phyloP scores from a whole-genome alignment of 2,888 invertebrate species.

The Hydroisotoma schaefferi region DNA sequence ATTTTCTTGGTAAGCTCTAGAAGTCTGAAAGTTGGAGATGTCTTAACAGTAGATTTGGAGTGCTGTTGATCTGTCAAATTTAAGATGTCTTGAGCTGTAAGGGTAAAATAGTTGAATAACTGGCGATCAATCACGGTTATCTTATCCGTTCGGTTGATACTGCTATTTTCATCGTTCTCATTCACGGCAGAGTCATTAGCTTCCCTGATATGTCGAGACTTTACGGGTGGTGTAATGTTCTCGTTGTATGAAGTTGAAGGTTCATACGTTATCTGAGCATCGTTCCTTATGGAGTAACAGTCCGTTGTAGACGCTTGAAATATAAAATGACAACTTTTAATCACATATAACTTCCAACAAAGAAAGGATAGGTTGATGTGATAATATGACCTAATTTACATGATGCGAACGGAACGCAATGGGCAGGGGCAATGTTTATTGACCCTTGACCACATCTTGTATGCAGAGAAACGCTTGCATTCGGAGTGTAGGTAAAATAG shows the following conservation, averaged over 20 bases:
- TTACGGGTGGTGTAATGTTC: too few species aligned
- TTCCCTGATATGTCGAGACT: neutral
- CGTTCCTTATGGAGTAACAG: neutral
- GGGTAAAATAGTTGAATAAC: slow-evolving; percentile 31
- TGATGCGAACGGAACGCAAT: neutral
- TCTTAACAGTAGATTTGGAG: neutral
- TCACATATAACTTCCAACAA: neutral
- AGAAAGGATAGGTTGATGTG: too few species aligned
- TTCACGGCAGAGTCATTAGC: neutral
- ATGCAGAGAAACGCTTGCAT: neutral
- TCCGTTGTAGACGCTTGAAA: neutral
- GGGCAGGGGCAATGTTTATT: neutral
- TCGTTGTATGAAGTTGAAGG: too few species aligned
- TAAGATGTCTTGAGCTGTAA: slow-evolving; percentile 16
- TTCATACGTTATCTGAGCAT: too few species aligned
- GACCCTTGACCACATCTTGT: neutral
- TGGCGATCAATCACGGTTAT: slow-evolving; percentile 28
- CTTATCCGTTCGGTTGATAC: too few species aligned
- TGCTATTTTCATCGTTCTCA: slow-evolving; percentile 22
- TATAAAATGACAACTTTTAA: neutral
- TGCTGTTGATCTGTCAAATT: slow-evolving; percentile 13
- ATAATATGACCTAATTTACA: neutral
- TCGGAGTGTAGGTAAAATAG: neutral
- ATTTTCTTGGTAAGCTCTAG: slow-evolving; percentile 23
- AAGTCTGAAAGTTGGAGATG: slow-evolving; percentile 21